These are phyloP conservation scores for Galaxias olidus DNA, from an alignment of 2,797 vertebrate species.

Conservation along the genomic window DNA sequence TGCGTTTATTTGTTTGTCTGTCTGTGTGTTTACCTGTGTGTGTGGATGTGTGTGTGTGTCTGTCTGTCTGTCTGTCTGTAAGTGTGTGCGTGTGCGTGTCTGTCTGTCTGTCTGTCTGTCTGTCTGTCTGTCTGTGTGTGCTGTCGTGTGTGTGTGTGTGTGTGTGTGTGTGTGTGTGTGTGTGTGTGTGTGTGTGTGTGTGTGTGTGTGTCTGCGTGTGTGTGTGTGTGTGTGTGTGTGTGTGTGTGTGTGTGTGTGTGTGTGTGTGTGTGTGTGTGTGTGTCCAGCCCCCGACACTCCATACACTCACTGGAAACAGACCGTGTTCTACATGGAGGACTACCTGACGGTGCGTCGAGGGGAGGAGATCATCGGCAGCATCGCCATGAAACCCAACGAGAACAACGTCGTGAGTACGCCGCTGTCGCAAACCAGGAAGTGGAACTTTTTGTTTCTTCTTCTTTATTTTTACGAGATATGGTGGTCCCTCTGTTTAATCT, in stretches of 20 bases:
- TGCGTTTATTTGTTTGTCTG: background rate
- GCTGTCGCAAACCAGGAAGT: background rate
- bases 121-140: too few relatives aligned
- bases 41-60: too few relatives aligned
- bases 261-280: constrained; percentile 31
- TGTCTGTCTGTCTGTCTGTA: too few relatives aligned
- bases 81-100: too few relatives aligned
- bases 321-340: constrained; percentile 97
- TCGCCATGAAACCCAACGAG: constrained; percentile 95
- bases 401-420: constrained; percentile 89
- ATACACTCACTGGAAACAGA: constrained; percentile 99
- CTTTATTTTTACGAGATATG: too few relatives aligned
- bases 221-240: constrained; percentile 13
- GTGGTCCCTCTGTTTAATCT: too few relatives aligned
- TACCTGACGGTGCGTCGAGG: constrained; percentile 94
- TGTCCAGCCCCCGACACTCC: constrained; percentile 89
- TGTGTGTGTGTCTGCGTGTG: background rate
- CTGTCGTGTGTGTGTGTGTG: too few relatives aligned
- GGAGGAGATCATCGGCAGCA: constrained; percentile 90
- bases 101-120: too few relatives aligned
- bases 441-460: too few relatives aligned
- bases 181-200: too few relatives aligned
- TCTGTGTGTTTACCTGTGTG: too few relatives aligned
- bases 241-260: constrained; percentile 17
- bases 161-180: too few relatives aligned